Evolutionary conservation across 1,140 invertebrate genomes (phyloP), one percentile per base, ranked within the genome.

Genomic region (Pentalonia nigronervosa): DNA sequence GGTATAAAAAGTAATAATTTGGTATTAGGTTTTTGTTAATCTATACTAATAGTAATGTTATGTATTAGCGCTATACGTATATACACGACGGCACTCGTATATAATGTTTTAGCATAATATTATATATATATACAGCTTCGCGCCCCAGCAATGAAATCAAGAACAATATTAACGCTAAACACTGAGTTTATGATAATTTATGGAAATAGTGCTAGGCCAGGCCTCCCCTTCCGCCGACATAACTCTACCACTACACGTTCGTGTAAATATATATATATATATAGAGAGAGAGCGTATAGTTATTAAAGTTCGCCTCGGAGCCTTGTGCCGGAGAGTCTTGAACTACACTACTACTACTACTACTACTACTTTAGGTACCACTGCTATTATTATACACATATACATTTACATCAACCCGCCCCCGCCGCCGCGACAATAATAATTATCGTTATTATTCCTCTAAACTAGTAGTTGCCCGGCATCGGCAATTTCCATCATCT

Each of bases 171-270:
- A 91, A 67, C 76, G 91, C 36, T 81, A 83, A 92, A 81, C 91
- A 83, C 91, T 4, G 47, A 83, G 67, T 84, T 83, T 92, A 92
- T 92, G 91, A 92, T 92, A 92, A 92, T 92, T 92, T 92, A 92
- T 92, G 91, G 30, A 92, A 92, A 92, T 36, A 0, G 30, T 36
- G 34, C n/a, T 91, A 21, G 88, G 4, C 47, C 47, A 45, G 6
- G 25, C 47, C 60, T 34, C 45, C 23, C 11, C 23, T 6, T 56
- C n/a, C 21, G 1, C 14, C 90, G 45, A 23, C 21, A 41, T 41
- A 3, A 8, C 30, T 67, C 9, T 34, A 23, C 36, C 30, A 23
- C 25, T 76, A 81, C n/a, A 81, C 7, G 47, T 81, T 76, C n/a
- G 60, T 76, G n/a, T n/a, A 34, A 76, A 76, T 90, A 90, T 4